Conservation (phyloP, 2,888 invertebrate species). For the Sialis fuliginosa region DNA sequence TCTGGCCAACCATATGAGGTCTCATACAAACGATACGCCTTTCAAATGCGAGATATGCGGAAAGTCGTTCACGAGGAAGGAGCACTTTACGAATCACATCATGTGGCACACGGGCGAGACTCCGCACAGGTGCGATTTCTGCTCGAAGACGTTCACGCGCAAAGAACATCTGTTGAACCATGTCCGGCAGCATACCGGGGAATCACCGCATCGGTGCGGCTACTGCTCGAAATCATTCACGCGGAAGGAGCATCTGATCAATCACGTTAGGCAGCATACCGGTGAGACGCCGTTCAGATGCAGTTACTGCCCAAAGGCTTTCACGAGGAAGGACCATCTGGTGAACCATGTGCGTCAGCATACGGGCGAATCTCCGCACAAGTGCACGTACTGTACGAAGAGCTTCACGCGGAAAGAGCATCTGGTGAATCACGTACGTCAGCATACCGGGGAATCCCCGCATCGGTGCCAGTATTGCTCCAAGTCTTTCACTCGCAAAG, state of each 20-base stretch:
- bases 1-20: slow-evolving; percentile 73
- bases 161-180: slow-evolving; percentile 62
- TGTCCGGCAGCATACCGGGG: slow-evolving; percentile 62
- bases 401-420: slow-evolving; percentile 68
- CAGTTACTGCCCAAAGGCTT: slow-evolving; percentile 71
- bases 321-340: slow-evolving; percentile 69
- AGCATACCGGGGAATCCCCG: slow-evolving; percentile 77
- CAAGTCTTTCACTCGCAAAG: slow-evolving; percentile 71
- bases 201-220: slow-evolving; percentile 71
- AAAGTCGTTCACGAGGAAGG: slow-evolving; percentile 75
- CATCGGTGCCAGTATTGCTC: slow-evolving; percentile 72
- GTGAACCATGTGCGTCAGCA: slow-evolving; percentile 54
- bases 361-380: slow-evolving; percentile 59
- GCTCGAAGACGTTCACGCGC: slow-evolving; percentile 60
- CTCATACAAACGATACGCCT: slow-evolving; percentile 76
- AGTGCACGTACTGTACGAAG: slow-evolving; percentile 59
- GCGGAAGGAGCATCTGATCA: slow-evolving; percentile 68
- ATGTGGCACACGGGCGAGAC: slow-evolving; percentile 76
- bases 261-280: slow-evolving; percentile 68
- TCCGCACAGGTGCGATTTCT: slow-evolving; percentile 61
- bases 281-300: slow-evolving; percentile 64
- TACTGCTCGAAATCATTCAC: slow-evolving; percentile 79
- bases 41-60: slow-evolving; percentile 77
- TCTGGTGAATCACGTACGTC: slow-evolving; percentile 68
- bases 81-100: slow-evolving; percentile 80